Evolutionary conservation across 2,888 invertebrate species (phyloP).

Genomic region (Cryptocephalus moraei): DNA sequence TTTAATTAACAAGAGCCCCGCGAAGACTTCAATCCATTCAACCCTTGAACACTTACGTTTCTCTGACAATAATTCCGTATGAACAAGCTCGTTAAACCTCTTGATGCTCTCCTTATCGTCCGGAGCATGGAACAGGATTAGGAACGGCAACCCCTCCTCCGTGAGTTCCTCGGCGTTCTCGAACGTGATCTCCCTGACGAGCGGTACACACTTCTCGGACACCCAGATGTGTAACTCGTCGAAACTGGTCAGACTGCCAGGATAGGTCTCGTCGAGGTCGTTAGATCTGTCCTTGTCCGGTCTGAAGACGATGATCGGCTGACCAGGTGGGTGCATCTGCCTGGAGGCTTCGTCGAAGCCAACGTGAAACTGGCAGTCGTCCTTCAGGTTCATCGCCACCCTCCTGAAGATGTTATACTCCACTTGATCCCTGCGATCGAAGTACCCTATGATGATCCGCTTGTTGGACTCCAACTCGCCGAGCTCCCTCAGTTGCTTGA

Average conservation of each 20-base stretch:
- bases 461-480: conserved; percentile 67
- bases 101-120: conserved; percentile 76
- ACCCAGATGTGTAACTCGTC: conserved; percentile 87
- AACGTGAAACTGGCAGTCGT: conserved; percentile 91
- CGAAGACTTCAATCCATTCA: too few relatives aligned
- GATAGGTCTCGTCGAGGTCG: conserved; percentile 74
- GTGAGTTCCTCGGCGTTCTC: conserved; percentile 99
- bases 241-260: conserved; percentile 59
- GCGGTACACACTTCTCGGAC: conserved; percentile 86
- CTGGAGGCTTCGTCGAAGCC: conserved; percentile 77
- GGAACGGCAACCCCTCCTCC: conserved; percentile 95
- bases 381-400: conserved; percentile 79
- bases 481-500: conserved; percentile 61
- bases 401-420: conserved; percentile 72
- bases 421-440: conserved; percentile 67
- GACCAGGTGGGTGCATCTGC: conserved; percentile 78
- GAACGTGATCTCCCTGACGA: conserved; percentile 97
- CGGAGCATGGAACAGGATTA: conserved; percentile 90
- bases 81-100: conserved; percentile 72
- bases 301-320: conserved; percentile 68
- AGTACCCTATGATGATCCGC: conserved; percentile 79
- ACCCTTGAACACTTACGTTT: conserved; percentile 63
- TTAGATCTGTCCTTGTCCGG: conserved; percentile 69
- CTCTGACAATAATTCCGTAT: conserved; percentile 66
- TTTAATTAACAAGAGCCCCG: too few relatives aligned